Conservation (phyloP, 2,888 invertebrate species). For the Allophyes oxyacanthae region DNA sequence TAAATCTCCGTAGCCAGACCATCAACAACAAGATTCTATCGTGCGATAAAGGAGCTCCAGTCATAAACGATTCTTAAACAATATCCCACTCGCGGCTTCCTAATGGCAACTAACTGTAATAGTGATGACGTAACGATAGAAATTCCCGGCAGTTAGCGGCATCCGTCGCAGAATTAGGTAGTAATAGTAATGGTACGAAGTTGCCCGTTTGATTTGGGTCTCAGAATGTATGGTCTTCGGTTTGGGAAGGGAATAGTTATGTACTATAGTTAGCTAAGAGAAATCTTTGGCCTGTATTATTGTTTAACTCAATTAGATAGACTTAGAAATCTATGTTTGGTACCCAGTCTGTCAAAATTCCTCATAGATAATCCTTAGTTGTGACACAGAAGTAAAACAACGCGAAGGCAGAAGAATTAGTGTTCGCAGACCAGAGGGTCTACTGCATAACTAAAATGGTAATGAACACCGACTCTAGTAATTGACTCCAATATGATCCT, state of each 20-base stretch:
- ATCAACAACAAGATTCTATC: conserved; percentile 45
- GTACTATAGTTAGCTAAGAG: background rate
- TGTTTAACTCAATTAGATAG: no score
- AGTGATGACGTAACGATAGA: conserved; percentile 67
- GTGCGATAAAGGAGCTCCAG: conserved; percentile 27
- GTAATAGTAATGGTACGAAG: conserved; percentile 41
- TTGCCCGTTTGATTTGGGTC: conserved; percentile 50
- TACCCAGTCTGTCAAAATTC: no score
- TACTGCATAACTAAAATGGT: no score
- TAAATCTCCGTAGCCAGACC: conserved; percentile 28
- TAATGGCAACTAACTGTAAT: conserved; percentile 54
- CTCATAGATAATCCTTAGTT: no score
- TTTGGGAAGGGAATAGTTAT: conserved; percentile 12
- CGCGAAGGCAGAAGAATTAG: no score
- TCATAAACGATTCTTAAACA: conserved; percentile 54
- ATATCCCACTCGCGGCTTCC: conserved; percentile 51
- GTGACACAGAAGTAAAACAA: no score
- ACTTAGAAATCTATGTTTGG: no score
- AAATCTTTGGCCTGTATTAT: background rate
- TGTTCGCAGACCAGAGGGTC: no score
- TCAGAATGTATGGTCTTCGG: conserved; percentile 40
- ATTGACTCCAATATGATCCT: no score
- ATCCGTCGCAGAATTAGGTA: conserved; percentile 62
- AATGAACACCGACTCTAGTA: no score
- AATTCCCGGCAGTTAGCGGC: conserved; percentile 65